phyloP scores from a whole-genome alignment of 2,797 vertebrate species.

The Fistularia tabacaria region DNA sequence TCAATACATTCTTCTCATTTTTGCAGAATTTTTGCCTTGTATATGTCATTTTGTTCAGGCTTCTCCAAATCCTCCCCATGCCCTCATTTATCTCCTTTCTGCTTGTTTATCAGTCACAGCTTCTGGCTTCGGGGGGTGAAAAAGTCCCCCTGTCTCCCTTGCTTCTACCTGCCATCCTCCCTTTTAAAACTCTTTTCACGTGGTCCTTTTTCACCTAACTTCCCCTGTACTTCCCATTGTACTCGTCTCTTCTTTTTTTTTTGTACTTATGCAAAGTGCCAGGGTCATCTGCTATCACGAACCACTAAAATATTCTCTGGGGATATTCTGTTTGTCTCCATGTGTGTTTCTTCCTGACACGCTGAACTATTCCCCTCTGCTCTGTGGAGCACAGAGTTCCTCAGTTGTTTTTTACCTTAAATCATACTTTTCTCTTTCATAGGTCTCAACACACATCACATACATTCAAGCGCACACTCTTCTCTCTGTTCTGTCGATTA shows the following conservation, averaged over 20 bases:
- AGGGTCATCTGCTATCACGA: constrained; percentile 21
- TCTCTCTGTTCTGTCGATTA: constrained; percentile 50
- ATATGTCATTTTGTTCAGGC: too few species aligned
- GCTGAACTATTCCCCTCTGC: constrained; percentile 34
- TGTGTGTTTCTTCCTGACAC: constrained; percentile 22
- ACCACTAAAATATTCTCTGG: constrained; percentile 18
- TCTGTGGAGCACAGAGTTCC: background rate
- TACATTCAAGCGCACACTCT: constrained; percentile 7
- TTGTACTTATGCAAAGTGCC: constrained; percentile 20
- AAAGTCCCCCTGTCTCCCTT: too few species aligned
- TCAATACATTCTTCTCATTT: too few species aligned
- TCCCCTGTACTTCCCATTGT: constrained; percentile 4
- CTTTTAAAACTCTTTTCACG: constrained; percentile 3
- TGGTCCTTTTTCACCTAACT: constrained; percentile 3
- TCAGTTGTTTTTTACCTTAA: background rate
- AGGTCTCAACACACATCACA: background rate
- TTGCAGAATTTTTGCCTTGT: too few species aligned
- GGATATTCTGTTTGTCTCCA: constrained; percentile 16
- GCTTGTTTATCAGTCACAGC: constrained; percentile 3
- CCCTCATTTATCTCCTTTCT: constrained; percentile 1
- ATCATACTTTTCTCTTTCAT: constrained; percentile 10
- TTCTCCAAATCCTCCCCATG: background rate
- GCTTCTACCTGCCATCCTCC: too few species aligned
- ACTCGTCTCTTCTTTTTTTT: constrained; percentile 16
- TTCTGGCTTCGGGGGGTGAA: too few species aligned